Conservation (phyloP, 35 echinoderm and acorn worm genomes). For the Chiridota heheva region DNA sequence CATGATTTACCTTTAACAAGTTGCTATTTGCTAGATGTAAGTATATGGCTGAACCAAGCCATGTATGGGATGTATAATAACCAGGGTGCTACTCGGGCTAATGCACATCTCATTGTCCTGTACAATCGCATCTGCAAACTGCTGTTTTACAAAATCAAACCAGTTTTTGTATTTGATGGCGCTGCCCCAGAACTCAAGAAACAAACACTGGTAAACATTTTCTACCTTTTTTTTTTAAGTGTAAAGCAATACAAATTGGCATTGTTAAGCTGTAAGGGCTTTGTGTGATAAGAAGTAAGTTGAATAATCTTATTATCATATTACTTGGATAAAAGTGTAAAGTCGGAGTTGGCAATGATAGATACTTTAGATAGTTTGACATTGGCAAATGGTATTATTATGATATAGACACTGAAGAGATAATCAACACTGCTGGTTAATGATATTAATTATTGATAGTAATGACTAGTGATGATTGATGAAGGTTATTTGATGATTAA, state of each 20-base stretch:
- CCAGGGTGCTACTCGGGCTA: conserved; percentile 40
- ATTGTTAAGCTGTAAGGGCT: too few relatives aligned
- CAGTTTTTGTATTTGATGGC: conserved; percentile 98
- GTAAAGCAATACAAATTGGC: neutral
- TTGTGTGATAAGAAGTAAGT: too few relatives aligned
- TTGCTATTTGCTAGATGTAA: conserved; percentile 56
- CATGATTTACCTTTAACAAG: conserved; percentile 16
- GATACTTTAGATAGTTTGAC: too few relatives aligned
- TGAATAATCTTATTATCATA: too few relatives aligned
- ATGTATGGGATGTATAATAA: conserved; percentile 70
- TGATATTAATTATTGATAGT: too few relatives aligned
- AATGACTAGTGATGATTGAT: too few relatives aligned
- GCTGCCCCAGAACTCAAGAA: conserved; percentile 83
- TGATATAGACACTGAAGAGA: too few relatives aligned
- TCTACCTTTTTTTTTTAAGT: neutral
- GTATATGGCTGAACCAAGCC: conserved; percentile 92
- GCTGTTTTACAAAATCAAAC: conserved; percentile 90
- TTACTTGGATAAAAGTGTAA: too few relatives aligned
- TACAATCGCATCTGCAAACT: conserved; percentile 94
- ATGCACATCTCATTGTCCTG: conserved; percentile 81
- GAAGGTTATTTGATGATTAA: too few relatives aligned
- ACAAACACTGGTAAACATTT: conserved; percentile 79
- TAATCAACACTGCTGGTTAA: too few relatives aligned
- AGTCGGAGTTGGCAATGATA: too few relatives aligned
- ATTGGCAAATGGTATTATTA: too few relatives aligned